Evolutionary conservation across 2,797 vertebrate genomes (phyloP).

Genomic region (Martes flavigula): DNA sequence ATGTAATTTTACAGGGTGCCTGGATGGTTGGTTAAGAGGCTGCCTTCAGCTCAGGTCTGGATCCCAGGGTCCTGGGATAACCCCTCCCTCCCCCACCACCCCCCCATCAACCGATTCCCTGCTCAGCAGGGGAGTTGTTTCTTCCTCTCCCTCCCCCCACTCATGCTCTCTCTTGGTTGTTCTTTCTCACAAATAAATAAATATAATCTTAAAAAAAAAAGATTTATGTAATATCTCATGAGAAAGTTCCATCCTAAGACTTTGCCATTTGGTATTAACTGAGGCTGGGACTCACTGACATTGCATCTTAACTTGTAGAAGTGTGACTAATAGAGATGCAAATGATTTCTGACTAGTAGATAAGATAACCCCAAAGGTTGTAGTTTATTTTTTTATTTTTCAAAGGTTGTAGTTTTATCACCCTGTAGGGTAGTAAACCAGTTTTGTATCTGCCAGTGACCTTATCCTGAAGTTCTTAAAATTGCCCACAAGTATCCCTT

Average conservation of each 20-base stretch:
- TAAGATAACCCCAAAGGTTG: neutral
- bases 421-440: neutral
- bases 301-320: neutral
- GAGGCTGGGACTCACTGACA: neutral
- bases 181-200: neutral
- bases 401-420: neutral
- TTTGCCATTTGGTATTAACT: neutral
- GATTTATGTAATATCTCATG: neutral
- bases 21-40: neutral
- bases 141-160: neutral
- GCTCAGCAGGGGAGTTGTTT: neutral
- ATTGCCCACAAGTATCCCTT: neutral
- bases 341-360: neutral
- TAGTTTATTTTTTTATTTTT: no score
- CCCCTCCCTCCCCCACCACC: neutral
- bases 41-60: neutral
- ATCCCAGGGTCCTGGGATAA: neutral
- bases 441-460: neutral
- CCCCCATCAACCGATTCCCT: neutral
- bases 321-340: neutral
- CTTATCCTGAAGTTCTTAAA: neutral
- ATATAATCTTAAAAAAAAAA: neutral
- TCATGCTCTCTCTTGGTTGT: neutral
- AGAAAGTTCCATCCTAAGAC: neutral
- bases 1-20: neutral